Conservation (phyloP, 2,113 vertebrate genomes). For the Cichladusa arquata region DNA sequence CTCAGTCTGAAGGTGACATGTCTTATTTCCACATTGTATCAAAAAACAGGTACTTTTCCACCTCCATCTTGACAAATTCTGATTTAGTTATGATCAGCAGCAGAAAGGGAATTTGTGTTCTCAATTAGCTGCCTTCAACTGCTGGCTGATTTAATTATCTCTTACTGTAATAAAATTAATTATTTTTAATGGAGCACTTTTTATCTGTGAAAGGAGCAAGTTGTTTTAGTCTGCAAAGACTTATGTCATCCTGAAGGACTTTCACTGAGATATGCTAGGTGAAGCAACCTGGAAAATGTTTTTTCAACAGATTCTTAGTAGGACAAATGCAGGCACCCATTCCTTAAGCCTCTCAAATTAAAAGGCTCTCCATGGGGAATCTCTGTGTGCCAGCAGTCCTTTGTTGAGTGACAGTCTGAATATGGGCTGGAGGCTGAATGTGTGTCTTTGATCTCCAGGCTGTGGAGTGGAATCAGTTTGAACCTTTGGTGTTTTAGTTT, state of each 20-base stretch:
- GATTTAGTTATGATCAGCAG: neutral
- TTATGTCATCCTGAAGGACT: neutral
- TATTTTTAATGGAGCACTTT: neutral
- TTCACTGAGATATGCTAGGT: neutral
- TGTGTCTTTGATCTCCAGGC: neutral
- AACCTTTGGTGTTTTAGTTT: neutral
- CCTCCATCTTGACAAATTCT: neutral
- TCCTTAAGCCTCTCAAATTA: neutral
- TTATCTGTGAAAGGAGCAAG: neutral
- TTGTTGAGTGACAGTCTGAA: neutral
- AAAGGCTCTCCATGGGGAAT: neutral
- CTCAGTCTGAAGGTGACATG: neutral
- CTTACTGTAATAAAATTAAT: neutral
- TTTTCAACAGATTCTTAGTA: neutral
- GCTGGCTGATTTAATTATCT: constrained; percentile 14
- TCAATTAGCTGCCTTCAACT: neutral
- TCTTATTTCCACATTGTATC: neutral
- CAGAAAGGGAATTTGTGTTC: neutral
- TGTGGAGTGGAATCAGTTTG: neutral
- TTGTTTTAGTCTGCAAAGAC: neutral
- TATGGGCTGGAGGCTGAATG: neutral
- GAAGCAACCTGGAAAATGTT: neutral
- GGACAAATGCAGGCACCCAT: neutral
- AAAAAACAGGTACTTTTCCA: neutral
- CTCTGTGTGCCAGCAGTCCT: neutral